Percentiles rank a stretch among this genome's conserved stretches.
Conservation (phyloP, 2,888 invertebrate species). For the Dynastes grantii region DNA sequence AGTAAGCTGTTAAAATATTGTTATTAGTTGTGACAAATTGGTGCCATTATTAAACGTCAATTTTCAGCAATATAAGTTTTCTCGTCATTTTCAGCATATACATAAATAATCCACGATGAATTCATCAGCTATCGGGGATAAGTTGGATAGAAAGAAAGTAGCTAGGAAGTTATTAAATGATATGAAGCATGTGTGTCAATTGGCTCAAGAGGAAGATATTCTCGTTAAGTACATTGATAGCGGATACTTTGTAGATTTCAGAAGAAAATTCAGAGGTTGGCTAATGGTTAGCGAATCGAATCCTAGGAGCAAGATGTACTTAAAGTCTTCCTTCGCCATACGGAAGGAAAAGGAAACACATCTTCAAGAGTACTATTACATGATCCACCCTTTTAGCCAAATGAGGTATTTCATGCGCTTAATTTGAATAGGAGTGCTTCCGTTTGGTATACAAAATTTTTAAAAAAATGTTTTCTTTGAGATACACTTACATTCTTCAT, state of each 20-base stretch:
- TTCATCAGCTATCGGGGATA: neutral
- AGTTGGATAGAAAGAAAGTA: slow-evolving; percentile 21
- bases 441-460: no score
- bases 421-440: no score
- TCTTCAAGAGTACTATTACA: slow-evolving; percentile 55
- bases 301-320: slow-evolving; percentile 53
- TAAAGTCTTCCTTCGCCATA: slow-evolving; percentile 55
- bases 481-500: no score
- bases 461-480: no score
- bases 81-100: neutral
- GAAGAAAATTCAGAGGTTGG: slow-evolving; percentile 55
- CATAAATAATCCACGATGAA: neutral
- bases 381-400: slow-evolving; percentile 57
- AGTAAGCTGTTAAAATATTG: no score
- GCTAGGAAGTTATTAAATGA: slow-evolving; percentile 29
- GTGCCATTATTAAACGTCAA: neutral
- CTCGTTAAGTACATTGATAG: slow-evolving; percentile 56
- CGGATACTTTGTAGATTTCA: slow-evolving; percentile 56
- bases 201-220: slow-evolving; percentile 55
- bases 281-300: slow-evolving; percentile 56
- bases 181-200: slow-evolving; percentile 51
- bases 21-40: no score
- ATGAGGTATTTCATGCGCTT: slow-evolving; percentile 58
- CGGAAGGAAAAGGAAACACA: slow-evolving; percentile 53
- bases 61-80: neutral